phyloP scores from a whole-genome alignment of 2,888 invertebrate species.

The Ommatoiulus sabulosus region DNA sequence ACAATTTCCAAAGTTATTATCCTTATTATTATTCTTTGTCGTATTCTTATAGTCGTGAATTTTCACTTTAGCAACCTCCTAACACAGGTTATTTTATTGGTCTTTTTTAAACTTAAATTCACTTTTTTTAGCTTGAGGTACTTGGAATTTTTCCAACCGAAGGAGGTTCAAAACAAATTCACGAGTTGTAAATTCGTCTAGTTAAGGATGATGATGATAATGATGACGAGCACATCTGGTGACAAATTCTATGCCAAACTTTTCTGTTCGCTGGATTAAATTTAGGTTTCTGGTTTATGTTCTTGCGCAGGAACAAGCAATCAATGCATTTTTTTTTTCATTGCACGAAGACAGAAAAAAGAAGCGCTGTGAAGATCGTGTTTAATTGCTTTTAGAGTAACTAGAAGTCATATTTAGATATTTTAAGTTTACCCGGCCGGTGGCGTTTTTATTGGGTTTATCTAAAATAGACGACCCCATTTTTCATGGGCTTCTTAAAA shows the following conservation, averaged over 20 bases:
- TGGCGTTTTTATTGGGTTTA: background rate
- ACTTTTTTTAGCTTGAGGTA: background rate
- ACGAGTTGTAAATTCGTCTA: background rate
- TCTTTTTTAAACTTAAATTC: background rate
- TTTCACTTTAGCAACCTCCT: background rate
- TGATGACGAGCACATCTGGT: background rate
- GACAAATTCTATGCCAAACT: slow-evolving; percentile 17
- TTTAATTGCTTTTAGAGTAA: slow-evolving; percentile 1
- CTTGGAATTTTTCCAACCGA: background rate
- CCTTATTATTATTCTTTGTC: too few relatives aligned
- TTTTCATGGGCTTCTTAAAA: background rate
- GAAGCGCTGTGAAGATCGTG: background rate
- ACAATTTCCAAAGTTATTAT: too few relatives aligned
- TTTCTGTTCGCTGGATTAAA: slow-evolving; percentile 14
- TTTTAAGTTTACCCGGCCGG: background rate
- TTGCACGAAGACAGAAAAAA: background rate
- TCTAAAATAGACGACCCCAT: background rate
- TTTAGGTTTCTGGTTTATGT: background rate
- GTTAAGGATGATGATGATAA: background rate
- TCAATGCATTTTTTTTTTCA: slow-evolving; percentile 8
- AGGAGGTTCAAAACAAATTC: background rate
- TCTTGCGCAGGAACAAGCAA: background rate
- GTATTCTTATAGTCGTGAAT: background rate
- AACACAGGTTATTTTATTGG: background rate
- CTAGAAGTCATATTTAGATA: slow-evolving; percentile 19